phyloP scores from a whole-genome alignment of 2,888 invertebrate species.

The Caradrina clavipalpis region DNA sequence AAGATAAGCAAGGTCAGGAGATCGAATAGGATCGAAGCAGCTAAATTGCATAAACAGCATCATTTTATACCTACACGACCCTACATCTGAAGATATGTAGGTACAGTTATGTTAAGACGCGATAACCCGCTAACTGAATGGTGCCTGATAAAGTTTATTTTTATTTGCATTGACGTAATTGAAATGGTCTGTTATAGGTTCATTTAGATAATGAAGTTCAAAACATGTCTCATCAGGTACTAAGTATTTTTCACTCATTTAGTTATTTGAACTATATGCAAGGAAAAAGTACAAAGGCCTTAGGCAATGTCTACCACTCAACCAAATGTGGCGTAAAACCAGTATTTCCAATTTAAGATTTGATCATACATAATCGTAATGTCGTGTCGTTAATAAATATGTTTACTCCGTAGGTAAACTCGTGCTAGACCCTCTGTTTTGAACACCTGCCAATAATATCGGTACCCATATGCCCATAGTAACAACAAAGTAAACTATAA shows the following conservation, averaged over 20 bases:
- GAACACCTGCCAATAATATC: background rate
- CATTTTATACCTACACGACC: slow-evolving; percentile 51
- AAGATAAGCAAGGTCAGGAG: slow-evolving; percentile 46
- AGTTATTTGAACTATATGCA: background rate
- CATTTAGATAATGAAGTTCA: slow-evolving; percentile 33
- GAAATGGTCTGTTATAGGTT: slow-evolving; percentile 55
- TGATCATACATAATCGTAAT: too few species aligned
- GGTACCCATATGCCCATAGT: background rate
- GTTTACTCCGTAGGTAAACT: too few species aligned
- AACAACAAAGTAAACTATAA: background rate
- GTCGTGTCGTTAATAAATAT: too few species aligned
- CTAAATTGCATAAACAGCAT: slow-evolving; percentile 69
- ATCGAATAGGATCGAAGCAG: slow-evolving; percentile 47
- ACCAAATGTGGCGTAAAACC: too few species aligned
- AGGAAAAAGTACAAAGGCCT: too few species aligned
- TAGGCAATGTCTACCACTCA: too few species aligned
- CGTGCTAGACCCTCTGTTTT: too few species aligned
- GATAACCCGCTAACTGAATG: slow-evolving; percentile 72
- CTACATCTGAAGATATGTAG: slow-evolving; percentile 22
- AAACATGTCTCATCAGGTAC: slow-evolving; percentile 17
- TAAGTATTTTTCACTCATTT: background rate
- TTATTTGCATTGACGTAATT: slow-evolving; percentile 76
- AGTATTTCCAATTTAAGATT: too few species aligned
- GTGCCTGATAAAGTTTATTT: slow-evolving; percentile 68
- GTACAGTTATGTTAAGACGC: slow-evolving; percentile 61